Evolutionary conservation across 2,888 invertebrate genomes (phyloP).

Genomic region (Pantelozetes paolii): DNA sequence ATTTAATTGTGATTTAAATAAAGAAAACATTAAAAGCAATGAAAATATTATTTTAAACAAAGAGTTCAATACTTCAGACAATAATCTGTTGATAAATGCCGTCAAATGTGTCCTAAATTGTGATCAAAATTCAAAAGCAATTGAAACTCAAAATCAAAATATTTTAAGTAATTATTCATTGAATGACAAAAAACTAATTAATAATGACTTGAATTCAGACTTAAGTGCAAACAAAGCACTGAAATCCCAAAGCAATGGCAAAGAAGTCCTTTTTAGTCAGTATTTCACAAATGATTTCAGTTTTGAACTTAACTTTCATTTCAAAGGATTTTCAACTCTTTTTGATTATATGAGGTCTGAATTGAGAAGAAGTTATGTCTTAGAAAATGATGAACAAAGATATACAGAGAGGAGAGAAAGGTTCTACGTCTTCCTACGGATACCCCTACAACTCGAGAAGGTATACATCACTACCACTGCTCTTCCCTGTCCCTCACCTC

Average conservation of each 20-base stretch:
- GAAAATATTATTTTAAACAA: too few species aligned
- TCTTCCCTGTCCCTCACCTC: neutral
- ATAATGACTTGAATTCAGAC: neutral
- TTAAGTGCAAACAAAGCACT: neutral
- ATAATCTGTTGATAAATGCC: too few species aligned
- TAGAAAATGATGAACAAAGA: conserved; percentile 91
- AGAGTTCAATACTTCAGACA: too few species aligned
- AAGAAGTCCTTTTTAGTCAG: conserved; percentile 3
- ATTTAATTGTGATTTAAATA: too few species aligned
- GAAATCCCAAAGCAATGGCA: neutral
- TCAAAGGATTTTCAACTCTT: conserved; percentile 32
- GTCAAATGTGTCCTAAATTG: neutral
- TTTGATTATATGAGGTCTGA: conserved; percentile 71
- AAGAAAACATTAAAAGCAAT: too few species aligned
- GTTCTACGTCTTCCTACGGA: conserved; percentile 93
- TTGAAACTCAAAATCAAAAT: neutral
- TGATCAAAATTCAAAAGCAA: neutral
- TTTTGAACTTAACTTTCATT: conserved; percentile 14
- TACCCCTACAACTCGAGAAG: conserved; percentile 71
- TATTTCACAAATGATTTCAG: neutral
- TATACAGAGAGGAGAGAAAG: conserved; percentile 87
- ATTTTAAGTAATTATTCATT: neutral
- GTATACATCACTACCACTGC: conserved; percentile 48
- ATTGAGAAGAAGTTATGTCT: conserved; percentile 81
- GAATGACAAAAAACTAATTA: conserved; percentile 5